Evolutionary conservation across 2,888 invertebrate genomes (phyloP), one percentile per base, ranked within the genome.

Genomic region (Adineta ricciae): DNA sequence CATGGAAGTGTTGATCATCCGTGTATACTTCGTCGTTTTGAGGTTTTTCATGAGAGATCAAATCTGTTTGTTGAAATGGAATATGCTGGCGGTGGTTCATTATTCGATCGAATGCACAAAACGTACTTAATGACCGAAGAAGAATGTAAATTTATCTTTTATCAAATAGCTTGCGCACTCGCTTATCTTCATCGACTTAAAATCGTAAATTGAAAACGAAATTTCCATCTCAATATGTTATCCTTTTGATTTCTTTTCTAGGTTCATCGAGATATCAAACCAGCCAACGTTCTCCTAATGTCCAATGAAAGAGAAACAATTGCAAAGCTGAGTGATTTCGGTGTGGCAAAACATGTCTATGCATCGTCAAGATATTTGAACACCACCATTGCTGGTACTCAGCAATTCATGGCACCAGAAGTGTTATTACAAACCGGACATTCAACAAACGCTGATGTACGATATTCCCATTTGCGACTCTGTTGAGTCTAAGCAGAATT

Each of bases 321-420:
- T 1, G 73, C 73, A 78, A 78, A 78, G 24, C n/a, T 78, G 41
- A 78, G 73, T 78, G 73, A 78, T 78, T 78, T 78, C 24, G 73
- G 73, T 24, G 73, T 78, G 24, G 73, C 73, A 8, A 78, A 78
- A 41, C 38, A 78, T 78, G 73, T 78, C 4, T 78, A 78, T 78
- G 73, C 73, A 78, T 78, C 73, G 41, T 78, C 73, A 78, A 78
- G 73, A 78, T 78, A 78, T 78, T 78, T 78, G 24, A 78, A 78
- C 41, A 78, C 73, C 24, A 78, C 73, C 16, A 78, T 78, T 41
- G 73, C 73, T n/a, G 73, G 73, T 38, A 78, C 73, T 38, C 73
- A 78, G 24, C 36, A 36, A 41, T 78, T 41, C 27, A 78, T 78
- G 73, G 73, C 73, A 8, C 73, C 73, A 8, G 73, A 78, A 78